Percentiles rank a stretch among this genome's conserved stretches.
Evolutionary conservation across 2,888 invertebrate species (phyloP).

Genomic region (Euproctis similis): DNA sequence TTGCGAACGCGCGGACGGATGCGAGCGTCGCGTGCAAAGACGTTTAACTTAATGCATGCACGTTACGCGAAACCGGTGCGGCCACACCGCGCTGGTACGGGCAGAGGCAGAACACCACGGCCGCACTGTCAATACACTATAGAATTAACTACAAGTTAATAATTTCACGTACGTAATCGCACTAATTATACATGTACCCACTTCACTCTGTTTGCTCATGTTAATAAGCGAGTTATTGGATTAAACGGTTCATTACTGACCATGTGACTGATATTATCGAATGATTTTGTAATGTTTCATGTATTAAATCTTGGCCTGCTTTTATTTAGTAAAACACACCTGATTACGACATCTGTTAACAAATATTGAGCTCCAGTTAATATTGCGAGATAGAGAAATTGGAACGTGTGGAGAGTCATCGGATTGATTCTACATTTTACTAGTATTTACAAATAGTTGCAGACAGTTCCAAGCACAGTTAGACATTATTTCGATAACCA

Average conservation of each 20-base stretch:
- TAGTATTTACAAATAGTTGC: no score
- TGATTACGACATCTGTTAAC: background rate
- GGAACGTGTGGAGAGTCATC: no score
- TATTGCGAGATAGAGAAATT: no score
- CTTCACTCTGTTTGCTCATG: constrained; percentile 16
- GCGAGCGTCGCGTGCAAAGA: constrained; percentile 64
- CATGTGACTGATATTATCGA: constrained; percentile 5
- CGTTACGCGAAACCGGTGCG: constrained; percentile 44
- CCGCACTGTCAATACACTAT: no score
- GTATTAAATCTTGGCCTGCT: constrained; percentile 1
- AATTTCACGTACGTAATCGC: constrained; percentile 19
- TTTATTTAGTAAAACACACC: background rate
- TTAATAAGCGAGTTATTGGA: constrained; percentile 15
- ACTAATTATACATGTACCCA: constrained; percentile 13
- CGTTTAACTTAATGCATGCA: constrained; percentile 53
- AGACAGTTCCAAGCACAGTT: no score
- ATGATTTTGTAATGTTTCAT: constrained; percentile 5
- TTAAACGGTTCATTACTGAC: constrained; percentile 12
- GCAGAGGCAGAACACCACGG: no score
- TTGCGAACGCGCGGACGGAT: constrained; percentile 47
- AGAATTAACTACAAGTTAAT: constrained; percentile 19
- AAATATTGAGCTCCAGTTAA: no score
- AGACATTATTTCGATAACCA: no score
- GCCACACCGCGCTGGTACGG: constrained; percentile 24
- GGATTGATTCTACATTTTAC: no score